Evolutionary conservation across 2,797 vertebrate genomes (phyloP).

Genomic region (Hafferia zeledoni): DNA sequence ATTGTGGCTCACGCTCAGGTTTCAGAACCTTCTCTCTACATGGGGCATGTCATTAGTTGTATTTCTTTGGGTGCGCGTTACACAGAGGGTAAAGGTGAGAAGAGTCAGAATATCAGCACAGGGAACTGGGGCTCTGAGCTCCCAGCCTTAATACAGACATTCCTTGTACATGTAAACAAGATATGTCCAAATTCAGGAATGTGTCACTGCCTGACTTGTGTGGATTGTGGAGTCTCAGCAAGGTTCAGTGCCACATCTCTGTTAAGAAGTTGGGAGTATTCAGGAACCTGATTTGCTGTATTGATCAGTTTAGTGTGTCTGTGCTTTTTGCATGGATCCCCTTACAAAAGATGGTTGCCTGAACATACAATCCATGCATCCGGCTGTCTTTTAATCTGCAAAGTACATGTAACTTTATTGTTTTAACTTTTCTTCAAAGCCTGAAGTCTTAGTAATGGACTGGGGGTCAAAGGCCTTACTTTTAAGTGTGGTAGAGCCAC

Average conservation of each 20-base stretch:
- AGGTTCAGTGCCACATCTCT: background rate
- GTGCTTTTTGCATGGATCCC: background rate
- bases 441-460: background rate
- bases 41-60: background rate
- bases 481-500: background rate
- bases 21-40: background rate
- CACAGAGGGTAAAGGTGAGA: background rate
- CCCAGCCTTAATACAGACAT: background rate
- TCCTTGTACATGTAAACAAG: background rate
- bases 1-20: background rate
- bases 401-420: background rate
- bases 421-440: background rate
- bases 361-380: background rate
- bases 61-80: background rate
- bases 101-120: background rate
- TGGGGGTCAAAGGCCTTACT: background rate
- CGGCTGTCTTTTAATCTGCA: background rate
- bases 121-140: background rate
- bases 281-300: background rate
- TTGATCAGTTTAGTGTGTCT: background rate
- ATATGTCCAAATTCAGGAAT: background rate
- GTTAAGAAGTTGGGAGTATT: background rate
- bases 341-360: background rate
- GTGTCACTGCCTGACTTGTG: fast-evolving
- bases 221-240: background rate